A percentile compares a stretch with the other conserved stretches of the same genome.
Conservation (phyloP, 2,113 vertebrate species). For the Herpetotheres cachinnans region DNA sequence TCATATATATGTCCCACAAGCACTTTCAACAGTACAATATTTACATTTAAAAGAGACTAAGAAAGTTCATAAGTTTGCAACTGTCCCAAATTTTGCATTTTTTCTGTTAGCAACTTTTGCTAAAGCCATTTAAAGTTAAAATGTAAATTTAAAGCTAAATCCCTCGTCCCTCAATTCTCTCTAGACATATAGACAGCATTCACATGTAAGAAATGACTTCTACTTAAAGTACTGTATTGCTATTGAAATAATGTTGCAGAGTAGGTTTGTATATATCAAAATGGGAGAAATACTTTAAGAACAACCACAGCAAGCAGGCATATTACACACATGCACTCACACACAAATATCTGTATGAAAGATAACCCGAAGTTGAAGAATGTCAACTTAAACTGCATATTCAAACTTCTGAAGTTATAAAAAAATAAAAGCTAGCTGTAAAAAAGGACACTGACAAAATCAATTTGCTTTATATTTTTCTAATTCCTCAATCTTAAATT, state of each 20-base stretch:
- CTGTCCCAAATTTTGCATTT: neutral
- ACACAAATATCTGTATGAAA: neutral
- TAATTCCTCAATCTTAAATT: neutral
- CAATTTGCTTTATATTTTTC: neutral
- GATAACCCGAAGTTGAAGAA: neutral
- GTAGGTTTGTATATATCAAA: conserved; percentile 6
- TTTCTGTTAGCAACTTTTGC: conserved; percentile 30
- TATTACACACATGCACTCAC: neutral
- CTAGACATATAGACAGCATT: neutral
- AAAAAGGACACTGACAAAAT: neutral
- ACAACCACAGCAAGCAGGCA: neutral
- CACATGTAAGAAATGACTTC: conserved; percentile 9
- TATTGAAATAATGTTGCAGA: neutral
- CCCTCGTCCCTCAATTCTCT: neutral
- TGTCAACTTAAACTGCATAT: neutral
- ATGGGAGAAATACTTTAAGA: conserved; percentile 12
- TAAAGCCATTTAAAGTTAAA: conserved; percentile 42
- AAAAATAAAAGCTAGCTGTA: neutral
- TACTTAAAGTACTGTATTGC: conserved; percentile 1
- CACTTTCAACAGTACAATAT: conserved; percentile 20
- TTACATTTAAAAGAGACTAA: conserved; percentile 57
- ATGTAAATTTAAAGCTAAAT: conserved; percentile 35
- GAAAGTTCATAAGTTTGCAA: conserved; percentile 43
- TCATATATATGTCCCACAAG: conserved; percentile 18
- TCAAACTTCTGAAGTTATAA: neutral